phyloP scores from a whole-genome alignment of 1,140 invertebrate species.

The Sycophaga agraensis region DNA sequence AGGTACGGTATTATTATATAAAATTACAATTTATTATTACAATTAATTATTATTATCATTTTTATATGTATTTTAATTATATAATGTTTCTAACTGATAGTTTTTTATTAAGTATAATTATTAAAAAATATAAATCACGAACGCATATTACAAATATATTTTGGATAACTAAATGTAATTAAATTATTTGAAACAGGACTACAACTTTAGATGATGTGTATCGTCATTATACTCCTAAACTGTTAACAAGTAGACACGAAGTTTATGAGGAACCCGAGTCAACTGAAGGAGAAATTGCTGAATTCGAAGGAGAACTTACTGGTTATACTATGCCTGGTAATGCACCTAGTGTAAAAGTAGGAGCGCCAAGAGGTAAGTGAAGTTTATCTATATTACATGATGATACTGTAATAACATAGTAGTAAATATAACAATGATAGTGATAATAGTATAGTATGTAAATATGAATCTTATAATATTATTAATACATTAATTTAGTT shows the following conservation, averaged over 20 bases:
- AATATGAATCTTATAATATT: too few relatives aligned
- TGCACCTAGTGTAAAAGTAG: conserved; percentile 43
- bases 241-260: conserved; percentile 40
- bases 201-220: conserved; percentile 66
- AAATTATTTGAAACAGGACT: conserved; percentile 48
- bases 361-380: conserved; percentile 27
- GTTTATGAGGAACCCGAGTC: conserved; percentile 27
- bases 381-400: too few relatives aligned
- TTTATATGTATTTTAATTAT: conserved; percentile 4
- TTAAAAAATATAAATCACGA: too few relatives aligned
- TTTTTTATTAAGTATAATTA: too few relatives aligned
- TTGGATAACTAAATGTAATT: too few relatives aligned
- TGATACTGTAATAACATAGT: too few relatives aligned
- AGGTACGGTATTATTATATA: conserved; percentile 54
- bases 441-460: too few relatives aligned
- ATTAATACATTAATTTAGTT: too few relatives aligned
- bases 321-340: conserved; percentile 55
- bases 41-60: neutral
- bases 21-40: neutral
- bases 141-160: too few relatives aligned
- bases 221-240: conserved; percentile 55
- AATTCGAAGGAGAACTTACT: conserved; percentile 57
- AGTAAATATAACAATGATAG: too few relatives aligned
- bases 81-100: too few relatives aligned
- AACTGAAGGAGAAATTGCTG: conserved; percentile 49